phyloP scores from a whole-genome alignment of 2,797 vertebrate species.

The Benthosema pterotum region DNA sequence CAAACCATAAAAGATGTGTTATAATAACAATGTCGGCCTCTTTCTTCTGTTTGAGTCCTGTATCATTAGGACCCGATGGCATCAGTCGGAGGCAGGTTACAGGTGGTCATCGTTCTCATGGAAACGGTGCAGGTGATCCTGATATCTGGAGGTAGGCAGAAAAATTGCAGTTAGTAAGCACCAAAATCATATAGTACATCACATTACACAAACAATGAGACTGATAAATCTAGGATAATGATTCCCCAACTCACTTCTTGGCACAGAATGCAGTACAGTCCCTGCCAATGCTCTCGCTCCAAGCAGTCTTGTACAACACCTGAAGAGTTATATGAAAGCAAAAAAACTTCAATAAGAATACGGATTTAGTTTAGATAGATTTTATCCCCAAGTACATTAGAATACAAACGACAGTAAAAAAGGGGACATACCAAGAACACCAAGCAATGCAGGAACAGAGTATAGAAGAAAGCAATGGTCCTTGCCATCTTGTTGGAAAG shows the following conservation, averaged over 20 bases:
- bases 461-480: constrained; percentile 97
- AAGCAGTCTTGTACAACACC: constrained; percentile 96
- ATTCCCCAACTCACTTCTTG: constrained; percentile 86
- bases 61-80: not conserved
- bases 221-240: not conserved
- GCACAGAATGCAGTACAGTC: constrained; percentile 92
- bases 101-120: constrained; percentile 86
- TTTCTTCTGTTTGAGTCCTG: not conserved
- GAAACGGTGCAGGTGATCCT: constrained; percentile 95
- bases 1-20: not conserved
- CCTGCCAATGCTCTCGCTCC: constrained; percentile 94
- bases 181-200: not conserved
- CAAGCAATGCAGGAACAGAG: constrained; percentile 91
- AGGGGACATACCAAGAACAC: constrained; percentile 89
- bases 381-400: not conserved
- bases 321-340: constrained; percentile 50
- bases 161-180: not conserved
- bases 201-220: not conserved
- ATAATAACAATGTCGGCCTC: no score
- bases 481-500: constrained; percentile 94
- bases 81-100: constrained; percentile 72
- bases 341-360: no score
- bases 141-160: constrained; percentile 79
- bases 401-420: no score
- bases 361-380: no score